These are phyloP conservation scores for Umimayanthus chanpuru DNA, from an alignment of 92 coral and sea anemone genomes.

Conservation along the genomic window DNA sequence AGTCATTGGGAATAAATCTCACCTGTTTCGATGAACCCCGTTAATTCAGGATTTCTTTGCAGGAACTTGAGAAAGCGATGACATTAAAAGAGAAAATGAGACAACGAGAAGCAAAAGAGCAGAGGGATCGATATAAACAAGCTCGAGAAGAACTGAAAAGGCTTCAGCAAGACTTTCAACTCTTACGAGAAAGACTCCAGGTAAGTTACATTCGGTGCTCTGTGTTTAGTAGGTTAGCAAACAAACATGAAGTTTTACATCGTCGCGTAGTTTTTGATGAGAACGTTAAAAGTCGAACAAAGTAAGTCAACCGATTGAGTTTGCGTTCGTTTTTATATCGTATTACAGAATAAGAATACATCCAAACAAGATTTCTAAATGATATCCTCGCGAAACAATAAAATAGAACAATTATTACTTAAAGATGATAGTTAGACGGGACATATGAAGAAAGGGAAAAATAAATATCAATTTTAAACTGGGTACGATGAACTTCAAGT, in stretches of 20 bases:
- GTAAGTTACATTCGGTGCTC: conserved; percentile 37
- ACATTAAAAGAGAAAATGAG: conserved; percentile 83
- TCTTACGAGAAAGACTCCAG: conserved; percentile 78
- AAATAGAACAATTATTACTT: too few species aligned
- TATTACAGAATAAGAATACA: too few species aligned
- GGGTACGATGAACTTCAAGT: too few species aligned
- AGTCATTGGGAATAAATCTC: not conserved
- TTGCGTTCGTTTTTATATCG: too few species aligned
- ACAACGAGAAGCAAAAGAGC: conserved; percentile 86
- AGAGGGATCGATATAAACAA: conserved; percentile 77
- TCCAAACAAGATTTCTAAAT: too few species aligned
- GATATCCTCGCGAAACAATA: too few species aligned
- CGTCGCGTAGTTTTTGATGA: not conserved
- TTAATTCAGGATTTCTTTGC: conserved; percentile 19
- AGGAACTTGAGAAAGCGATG: conserved; percentile 91
- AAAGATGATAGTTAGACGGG: too few species aligned
- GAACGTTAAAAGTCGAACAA: too few species aligned
- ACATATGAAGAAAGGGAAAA: too few species aligned
- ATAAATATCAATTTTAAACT: too few species aligned
- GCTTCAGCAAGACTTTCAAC: conserved; percentile 72
- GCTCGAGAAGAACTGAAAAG: conserved; percentile 69
- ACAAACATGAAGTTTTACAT: not conserved
- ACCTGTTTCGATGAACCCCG: not conserved
- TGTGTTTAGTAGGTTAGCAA: not conserved
- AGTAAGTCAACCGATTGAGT: too few species aligned